Conservation (phyloP, 2,888 invertebrate species). For the Tachina lurida region DNA sequence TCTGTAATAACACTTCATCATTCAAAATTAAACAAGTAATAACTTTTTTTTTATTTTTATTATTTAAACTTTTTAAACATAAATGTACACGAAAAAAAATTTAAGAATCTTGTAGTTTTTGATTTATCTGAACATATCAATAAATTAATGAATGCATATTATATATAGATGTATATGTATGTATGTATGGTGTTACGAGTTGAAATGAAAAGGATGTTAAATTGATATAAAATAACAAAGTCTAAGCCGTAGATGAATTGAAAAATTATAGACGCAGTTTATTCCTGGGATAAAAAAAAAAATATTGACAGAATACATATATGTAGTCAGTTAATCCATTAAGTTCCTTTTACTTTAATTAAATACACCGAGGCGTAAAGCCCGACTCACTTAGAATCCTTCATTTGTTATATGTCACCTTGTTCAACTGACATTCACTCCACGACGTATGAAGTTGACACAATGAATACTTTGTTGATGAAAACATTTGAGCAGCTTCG, state of each 20-base stretch:
- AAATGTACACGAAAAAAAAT: conserved; percentile 64
- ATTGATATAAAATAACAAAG: conserved; percentile 2
- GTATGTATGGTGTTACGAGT: conserved; percentile 21
- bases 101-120: conserved; percentile 45
- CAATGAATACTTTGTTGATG: too few relatives aligned
- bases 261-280: not conserved
- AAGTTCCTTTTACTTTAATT: conserved; percentile 8
- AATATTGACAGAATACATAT: conserved; percentile 7
- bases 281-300: conserved; percentile 8
- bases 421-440: too few relatives aligned
- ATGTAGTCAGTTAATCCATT: not conserved
- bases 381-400: too few relatives aligned
- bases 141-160: conserved; percentile 59
- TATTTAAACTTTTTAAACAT: conserved; percentile 66
- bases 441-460: too few relatives aligned
- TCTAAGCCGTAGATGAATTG: not conserved
- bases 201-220: conserved; percentile 2
- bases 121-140: conserved; percentile 60
- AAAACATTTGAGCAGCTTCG: too few relatives aligned
- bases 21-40: conserved; percentile 31
- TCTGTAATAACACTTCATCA: not conserved
- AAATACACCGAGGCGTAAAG: conserved; percentile 51
- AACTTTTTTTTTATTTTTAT: conserved; percentile 43
- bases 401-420: too few relatives aligned
- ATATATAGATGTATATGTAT: not conserved